Percentiles rank a stretch among this genome's conserved stretches.
Evolutionary conservation across 2,888 invertebrate genomes (phyloP).

Genomic region (Dasysyrphus tricinctus): DNA sequence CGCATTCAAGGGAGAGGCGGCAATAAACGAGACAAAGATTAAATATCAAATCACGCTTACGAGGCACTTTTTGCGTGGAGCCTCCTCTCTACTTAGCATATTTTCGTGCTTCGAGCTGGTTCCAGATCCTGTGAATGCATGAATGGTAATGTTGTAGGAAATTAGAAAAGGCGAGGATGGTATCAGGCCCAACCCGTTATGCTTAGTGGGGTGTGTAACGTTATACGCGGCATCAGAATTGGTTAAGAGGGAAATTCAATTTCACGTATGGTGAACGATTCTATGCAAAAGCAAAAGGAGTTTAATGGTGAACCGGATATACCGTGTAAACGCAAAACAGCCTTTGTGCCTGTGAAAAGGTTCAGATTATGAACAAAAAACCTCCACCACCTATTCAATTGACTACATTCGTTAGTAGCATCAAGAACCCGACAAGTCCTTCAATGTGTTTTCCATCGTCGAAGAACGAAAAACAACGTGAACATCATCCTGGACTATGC

Average conservation of each 20-base stretch:
- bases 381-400: slow-evolving; percentile 80
- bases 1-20: slow-evolving; percentile 3
- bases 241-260: slow-evolving; percentile 56
- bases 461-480: slow-evolving; percentile 80
- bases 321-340: background rate
- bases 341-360: slow-evolving; percentile 13
- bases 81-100: background rate
- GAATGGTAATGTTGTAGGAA: slow-evolving; percentile 42
- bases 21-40: slow-evolving; percentile 57
- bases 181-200: slow-evolving; percentile 20
- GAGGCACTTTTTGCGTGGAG: slow-evolving; percentile 17
- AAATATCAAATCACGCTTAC: slow-evolving; percentile 60
- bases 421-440: slow-evolving; percentile 76
- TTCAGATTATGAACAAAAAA: slow-evolving; percentile 81
- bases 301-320: slow-evolving; percentile 51
- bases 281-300: slow-evolving; percentile 17
- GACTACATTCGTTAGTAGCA: slow-evolving; percentile 79
- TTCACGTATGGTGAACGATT: slow-evolving; percentile 32
- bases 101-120: slow-evolving; percentile 8
- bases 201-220: slow-evolving; percentile 29
- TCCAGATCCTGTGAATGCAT: slow-evolving; percentile 12
- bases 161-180: slow-evolving; percentile 47
- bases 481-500: slow-evolving; percentile 80
- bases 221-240: slow-evolving; percentile 31
- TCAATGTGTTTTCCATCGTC: slow-evolving; percentile 79